Evolutionary conservation across 2,113 vertebrate species (phyloP).

Genomic region (Irena cyanogastra): DNA sequence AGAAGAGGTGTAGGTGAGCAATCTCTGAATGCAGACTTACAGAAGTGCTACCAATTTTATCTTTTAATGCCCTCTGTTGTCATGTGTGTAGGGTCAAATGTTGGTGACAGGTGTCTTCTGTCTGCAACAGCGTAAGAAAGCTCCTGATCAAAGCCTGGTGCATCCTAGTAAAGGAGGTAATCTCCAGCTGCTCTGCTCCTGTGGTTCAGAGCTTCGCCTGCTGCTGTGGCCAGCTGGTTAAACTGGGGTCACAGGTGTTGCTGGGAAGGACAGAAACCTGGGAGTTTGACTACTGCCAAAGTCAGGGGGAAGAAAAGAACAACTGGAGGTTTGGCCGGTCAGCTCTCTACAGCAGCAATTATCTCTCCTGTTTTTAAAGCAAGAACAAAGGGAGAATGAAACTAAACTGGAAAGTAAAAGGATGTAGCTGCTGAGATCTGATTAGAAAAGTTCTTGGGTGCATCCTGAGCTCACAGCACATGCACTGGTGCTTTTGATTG

Average conservation of each 20-base stretch:
- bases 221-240: neutral
- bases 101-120: neutral
- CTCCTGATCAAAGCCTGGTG: neutral
- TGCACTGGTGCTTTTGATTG: rapidly evolving
- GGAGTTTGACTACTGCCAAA: neutral
- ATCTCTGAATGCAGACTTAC: neutral
- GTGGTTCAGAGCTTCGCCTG: neutral
- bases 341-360: neutral
- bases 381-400: neutral
- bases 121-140: neutral
- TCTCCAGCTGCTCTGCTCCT: neutral
- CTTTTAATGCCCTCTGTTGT: neutral
- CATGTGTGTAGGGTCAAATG: neutral
- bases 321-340: neutral
- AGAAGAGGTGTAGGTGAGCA: neutral
- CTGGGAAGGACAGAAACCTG: neutral
- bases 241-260: neutral
- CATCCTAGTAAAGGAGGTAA: neutral
- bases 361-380: neutral
- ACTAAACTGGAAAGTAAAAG: neutral
- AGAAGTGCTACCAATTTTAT: neutral
- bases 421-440: neutral
- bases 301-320: neutral
- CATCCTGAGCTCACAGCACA: neutral
- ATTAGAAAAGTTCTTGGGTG: neutral